phyloP scores from a whole-genome alignment of 2,888 invertebrate genomes.

The Torymus texanus region DNA sequence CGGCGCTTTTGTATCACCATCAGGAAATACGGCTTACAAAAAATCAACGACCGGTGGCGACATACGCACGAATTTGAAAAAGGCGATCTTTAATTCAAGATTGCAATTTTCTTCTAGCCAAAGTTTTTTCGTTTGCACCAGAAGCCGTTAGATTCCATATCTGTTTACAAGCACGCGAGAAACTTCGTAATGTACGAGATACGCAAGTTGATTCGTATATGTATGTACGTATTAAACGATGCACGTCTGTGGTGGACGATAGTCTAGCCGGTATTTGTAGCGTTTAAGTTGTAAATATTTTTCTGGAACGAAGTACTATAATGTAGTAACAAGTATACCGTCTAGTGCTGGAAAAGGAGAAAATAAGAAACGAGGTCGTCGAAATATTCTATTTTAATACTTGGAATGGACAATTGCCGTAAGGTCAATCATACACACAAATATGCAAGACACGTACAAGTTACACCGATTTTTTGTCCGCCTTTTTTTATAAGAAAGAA shows the following conservation, averaged over 20 bases:
- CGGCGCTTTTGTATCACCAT: constrained; percentile 9
- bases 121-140: constrained; percentile 3
- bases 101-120: constrained; percentile 8
- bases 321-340: constrained; percentile 14
- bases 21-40: neutral
- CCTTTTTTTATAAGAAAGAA: constrained; percentile 40
- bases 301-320: constrained; percentile 24
- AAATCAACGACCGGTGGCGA: no score
- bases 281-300: constrained; percentile 50
- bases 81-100: neutral
- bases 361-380: constrained; percentile 8
- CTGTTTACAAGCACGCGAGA: neutral
- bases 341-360: constrained; percentile 8
- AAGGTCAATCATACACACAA: constrained; percentile 45
- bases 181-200: constrained; percentile 24
- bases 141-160: neutral
- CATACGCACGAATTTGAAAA: neutral
- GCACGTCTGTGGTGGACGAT: neutral
- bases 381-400: constrained; percentile 56
- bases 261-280: constrained; percentile 18
- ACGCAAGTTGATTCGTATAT: constrained; percentile 30
- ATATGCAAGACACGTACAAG: constrained; percentile 14
- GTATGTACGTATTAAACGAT: constrained; percentile 11
- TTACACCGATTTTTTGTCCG: constrained; percentile 41
- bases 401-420: constrained; percentile 37